Percentiles rank a stretch among this genome's conserved stretches.
Conservation (phyloP, 2,797 vertebrate species). For the Scleropages formosus region DNA sequence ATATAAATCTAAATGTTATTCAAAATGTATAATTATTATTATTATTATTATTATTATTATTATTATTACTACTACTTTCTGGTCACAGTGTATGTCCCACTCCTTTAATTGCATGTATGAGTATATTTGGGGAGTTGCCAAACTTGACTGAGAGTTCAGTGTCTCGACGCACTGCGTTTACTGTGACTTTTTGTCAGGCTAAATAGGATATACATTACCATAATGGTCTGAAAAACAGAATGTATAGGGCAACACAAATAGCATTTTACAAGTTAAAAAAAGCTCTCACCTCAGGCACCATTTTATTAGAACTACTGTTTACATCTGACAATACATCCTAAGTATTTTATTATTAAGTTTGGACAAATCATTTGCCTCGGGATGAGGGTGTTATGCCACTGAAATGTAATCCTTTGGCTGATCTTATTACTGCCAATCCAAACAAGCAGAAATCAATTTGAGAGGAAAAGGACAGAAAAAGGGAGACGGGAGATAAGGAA, state of each 20-base stretch:
- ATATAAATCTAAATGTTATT: too few species aligned
- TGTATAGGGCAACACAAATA: slow-evolving; percentile 84
- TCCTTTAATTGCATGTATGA: slow-evolving; percentile 49
- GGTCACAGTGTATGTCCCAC: slow-evolving; percentile 38
- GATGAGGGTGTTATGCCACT: slow-evolving; percentile 93
- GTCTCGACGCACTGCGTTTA: slow-evolving; percentile 59
- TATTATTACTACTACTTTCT: neutral
- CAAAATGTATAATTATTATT: too few species aligned
- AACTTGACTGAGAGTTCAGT: slow-evolving; percentile 47
- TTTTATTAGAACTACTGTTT: slow-evolving; percentile 99
- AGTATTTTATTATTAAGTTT: slow-evolving; percentile 98
- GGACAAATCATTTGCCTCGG: slow-evolving; percentile 99
- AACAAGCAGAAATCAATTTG: slow-evolving; percentile 91
- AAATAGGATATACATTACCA: slow-evolving; percentile 88
- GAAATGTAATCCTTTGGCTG: slow-evolving; percentile 92
- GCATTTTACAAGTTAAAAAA: slow-evolving; percentile 92
- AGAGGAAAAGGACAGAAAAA: slow-evolving; percentile 65
- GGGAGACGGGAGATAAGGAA: slow-evolving; percentile 64
- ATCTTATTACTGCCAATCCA: slow-evolving; percentile 92
- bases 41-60: too few species aligned
- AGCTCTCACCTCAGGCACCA: slow-evolving; percentile 85
- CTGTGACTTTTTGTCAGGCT: slow-evolving; percentile 73
- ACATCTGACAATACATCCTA: slow-evolving; percentile 97
- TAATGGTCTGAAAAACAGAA: slow-evolving; percentile 75
- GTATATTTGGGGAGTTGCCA: slow-evolving; percentile 49